A percentile compares a stretch with the other conserved stretches of the same genome.
Evolutionary conservation across 2,888 invertebrate species (phyloP).

Genomic region (Drosophila paramelanica): DNA sequence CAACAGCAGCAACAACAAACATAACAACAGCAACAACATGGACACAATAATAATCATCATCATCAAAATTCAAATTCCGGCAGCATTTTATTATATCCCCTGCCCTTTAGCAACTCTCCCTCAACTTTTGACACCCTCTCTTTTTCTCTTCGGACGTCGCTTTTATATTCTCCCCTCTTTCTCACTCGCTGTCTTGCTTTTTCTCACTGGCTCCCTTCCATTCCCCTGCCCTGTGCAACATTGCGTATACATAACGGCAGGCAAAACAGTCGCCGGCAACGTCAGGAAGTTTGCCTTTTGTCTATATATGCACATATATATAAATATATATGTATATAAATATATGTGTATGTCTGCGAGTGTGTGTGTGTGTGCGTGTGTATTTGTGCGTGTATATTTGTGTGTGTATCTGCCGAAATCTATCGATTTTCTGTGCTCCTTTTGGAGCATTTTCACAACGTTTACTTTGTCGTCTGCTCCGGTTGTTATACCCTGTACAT

Average conservation of each 20-base stretch:
- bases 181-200: background rate
- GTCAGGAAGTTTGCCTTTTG: slow-evolving; percentile 47
- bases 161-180: slow-evolving; percentile 1
- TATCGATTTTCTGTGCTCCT: slow-evolving; percentile 73
- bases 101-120: background rate
- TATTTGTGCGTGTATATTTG: slow-evolving; percentile 9
- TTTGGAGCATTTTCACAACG: slow-evolving; percentile 43
- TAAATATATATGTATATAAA: background rate
- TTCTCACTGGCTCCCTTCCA: background rate
- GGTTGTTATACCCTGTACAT: slow-evolving; percentile 4
- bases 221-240: slow-evolving; percentile 20
- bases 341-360: slow-evolving; percentile 5
- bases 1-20: slow-evolving; percentile 7
- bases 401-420: slow-evolving; percentile 73
- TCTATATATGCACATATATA: background rate
- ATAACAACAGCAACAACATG: slow-evolving; percentile 1
- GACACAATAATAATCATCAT: slow-evolving; percentile 48
- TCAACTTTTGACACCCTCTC: slow-evolving; percentile 6
- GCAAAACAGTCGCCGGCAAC: slow-evolving; percentile 51
- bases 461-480: slow-evolving; percentile 44
- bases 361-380: slow-evolving; percentile 6
- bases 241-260: slow-evolving; percentile 59
- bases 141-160: background rate
- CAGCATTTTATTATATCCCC: slow-evolving; percentile 27
- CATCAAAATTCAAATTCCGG: slow-evolving; percentile 56